Evolutionary conservation across 2,888 invertebrate genomes (phyloP).

Genomic region (Emmelina monodactyla): DNA sequence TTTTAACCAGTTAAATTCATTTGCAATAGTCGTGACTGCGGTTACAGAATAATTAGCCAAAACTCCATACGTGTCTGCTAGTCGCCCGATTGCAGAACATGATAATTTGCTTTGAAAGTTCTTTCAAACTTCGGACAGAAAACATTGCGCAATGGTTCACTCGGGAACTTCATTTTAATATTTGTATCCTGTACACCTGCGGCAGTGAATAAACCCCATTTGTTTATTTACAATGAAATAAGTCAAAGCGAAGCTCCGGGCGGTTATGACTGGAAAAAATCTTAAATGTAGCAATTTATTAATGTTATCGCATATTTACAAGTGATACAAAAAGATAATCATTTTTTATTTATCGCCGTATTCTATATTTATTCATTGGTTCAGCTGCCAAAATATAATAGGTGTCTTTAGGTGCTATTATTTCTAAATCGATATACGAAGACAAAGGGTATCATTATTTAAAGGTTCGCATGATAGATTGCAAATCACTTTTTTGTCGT

Average conservation of each 20-base stretch:
- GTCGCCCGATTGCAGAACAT: neutral
- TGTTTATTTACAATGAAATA: slow-evolving; percentile 31
- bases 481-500: slow-evolving; percentile 51
- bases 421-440: slow-evolving; percentile 33
- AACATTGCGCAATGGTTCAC: slow-evolving; percentile 28
- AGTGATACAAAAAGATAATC: no score
- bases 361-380: neutral
- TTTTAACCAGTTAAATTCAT: no score
- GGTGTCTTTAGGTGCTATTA: slow-evolving; percentile 32
- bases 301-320: no score
- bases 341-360: neutral
- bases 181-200: slow-evolving; percentile 28
- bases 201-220: slow-evolving; percentile 20
- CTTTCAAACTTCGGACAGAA: slow-evolving; percentile 23
- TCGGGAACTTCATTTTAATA: no score
- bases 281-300: no score
- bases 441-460: slow-evolving; percentile 50
- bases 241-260: slow-evolving; percentile 27
- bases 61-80: slow-evolving; percentile 23
- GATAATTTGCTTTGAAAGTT: slow-evolving; percentile 46
- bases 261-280: slow-evolving; percentile 15
- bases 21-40: slow-evolving; percentile 40
- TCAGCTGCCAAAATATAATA: neutral
- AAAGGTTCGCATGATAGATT: slow-evolving; percentile 43
- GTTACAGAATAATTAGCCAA: slow-evolving; percentile 50